phyloP scores from a whole-genome alignment of 2,797 vertebrate species.

The Vireo griseus region DNA sequence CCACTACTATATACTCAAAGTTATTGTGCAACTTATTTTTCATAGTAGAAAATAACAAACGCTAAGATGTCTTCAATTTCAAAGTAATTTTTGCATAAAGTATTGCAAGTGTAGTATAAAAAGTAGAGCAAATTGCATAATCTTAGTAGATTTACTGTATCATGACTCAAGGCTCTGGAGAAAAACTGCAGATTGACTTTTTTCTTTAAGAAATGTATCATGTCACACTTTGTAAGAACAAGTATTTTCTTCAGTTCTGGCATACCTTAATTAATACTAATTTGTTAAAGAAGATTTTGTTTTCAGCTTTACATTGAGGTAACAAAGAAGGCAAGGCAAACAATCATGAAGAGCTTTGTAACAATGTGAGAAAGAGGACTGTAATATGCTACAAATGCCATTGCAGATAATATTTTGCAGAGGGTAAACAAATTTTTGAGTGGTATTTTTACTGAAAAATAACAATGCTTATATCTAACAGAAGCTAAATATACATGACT shows the following conservation, averaged over 20 bases:
- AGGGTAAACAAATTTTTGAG: not conserved
- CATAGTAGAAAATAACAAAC: not conserved
- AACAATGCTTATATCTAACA: not conserved
- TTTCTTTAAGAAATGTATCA: conserved; percentile 1
- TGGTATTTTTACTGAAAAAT: not conserved
- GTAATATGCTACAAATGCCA: not conserved
- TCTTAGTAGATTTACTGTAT: not conserved
- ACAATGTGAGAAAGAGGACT: not conserved
- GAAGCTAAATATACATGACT: not conserved
- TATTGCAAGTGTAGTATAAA: not conserved
- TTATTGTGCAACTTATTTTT: not conserved
- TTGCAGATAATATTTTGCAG: not conserved
- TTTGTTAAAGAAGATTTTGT: conserved; percentile 42
- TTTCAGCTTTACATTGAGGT: conserved; percentile 42
- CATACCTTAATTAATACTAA: conserved; percentile 67
- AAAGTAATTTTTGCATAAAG: not conserved
- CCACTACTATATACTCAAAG: not conserved
- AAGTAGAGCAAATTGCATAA: not conserved
- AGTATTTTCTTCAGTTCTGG: conserved; percentile 32
- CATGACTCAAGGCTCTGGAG: not conserved
- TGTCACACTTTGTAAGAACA: conserved; percentile 17
- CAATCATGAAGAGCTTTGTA: not conserved
- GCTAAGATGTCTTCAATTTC: not conserved
- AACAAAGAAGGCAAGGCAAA: not conserved
- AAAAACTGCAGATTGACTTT: not conserved